A percentile compares a stretch with the other conserved stretches of the same genome.
Conservation (phyloP, 2,888 invertebrate species). For the Caenorhabditis uteleia region DNA sequence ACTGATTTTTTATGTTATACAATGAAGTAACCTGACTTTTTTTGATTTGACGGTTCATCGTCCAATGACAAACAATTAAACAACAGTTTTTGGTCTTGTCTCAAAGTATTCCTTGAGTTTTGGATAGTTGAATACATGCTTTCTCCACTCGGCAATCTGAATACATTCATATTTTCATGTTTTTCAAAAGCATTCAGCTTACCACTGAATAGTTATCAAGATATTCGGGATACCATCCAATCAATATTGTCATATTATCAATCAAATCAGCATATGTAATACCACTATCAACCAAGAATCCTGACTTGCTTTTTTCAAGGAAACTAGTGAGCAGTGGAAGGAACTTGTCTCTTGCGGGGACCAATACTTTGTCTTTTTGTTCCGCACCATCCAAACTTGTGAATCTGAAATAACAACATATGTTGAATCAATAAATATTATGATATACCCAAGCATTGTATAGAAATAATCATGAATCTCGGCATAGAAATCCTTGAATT, state of each 20-base stretch:
- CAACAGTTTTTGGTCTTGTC: conserved; percentile 17
- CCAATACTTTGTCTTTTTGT: background rate
- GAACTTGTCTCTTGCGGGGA: conserved; percentile 5
- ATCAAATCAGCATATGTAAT: conserved; percentile 39
- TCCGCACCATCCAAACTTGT: background rate
- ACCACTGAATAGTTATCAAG: conserved; percentile 1
- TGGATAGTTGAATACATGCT: conserved; percentile 2
- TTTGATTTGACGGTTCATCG: too few relatives aligned
- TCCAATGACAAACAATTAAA: too few relatives aligned
- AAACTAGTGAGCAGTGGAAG: conserved; percentile 12
- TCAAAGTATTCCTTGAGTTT: conserved; percentile 20
- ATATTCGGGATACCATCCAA: conserved; percentile 10
- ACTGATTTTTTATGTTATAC: too few relatives aligned
- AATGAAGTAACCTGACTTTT: too few relatives aligned
- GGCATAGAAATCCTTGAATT: conserved; percentile 28
- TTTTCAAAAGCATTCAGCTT: conserved; percentile 7
- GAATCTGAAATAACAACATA: conserved; percentile 1
- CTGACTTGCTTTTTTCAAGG: conserved; percentile 24
- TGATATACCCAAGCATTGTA: too few relatives aligned
- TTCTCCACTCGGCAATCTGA: too few relatives aligned
- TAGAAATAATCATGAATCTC: too few relatives aligned
- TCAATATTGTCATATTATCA: conserved; percentile 24
- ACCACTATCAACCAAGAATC: conserved; percentile 25
- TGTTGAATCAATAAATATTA: background rate
- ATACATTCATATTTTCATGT: too few relatives aligned